Evolutionary conservation across 2,797 vertebrate genomes (phyloP), one percentile per base, ranked within the genome.

Genomic region (Dipus sagitta): DNA sequence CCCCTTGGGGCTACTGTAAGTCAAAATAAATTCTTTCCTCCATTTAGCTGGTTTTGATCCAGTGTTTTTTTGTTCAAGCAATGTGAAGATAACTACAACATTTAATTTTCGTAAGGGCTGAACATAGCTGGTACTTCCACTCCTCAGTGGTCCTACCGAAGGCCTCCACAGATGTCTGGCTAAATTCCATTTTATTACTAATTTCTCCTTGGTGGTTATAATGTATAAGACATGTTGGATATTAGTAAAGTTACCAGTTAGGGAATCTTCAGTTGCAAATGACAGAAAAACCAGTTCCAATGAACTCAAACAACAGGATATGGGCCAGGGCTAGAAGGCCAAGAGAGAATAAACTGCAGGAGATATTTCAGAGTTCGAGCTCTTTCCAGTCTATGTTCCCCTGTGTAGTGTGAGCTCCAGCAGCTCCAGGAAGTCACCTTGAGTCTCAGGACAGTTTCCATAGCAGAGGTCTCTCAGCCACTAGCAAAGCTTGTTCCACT

Each of bases 91-190:
- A 58, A 17, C 54, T 58, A 58, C 54, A 58, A 58, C 42, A 81
- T 24, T 60, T n/a, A 26, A 0, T 3, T 47, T 21, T 28, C 20
- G 4, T 2, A 1, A 3, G 3, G 30, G 2, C 20, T 18, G 6
- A 42, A 15, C 65, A 92, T 30, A 58, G 0, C 3, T 6, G 54
- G n/a, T 42, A 4, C 24, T 71, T 30, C 74, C 38, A 26, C 6
- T 17, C 20, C 20, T 6, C 3, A 64, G n/a, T 12, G 4, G 28
- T 20, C 38, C 76, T 32, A 13, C 64, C 58, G 23, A 52, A 82
- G 21, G 10, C 52, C 79, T 38, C 68, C 65, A 38, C 1, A 34
- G n/a, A 15, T 54, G 23, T 34, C 78, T 71, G 75, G 62, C n/a
- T 42, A 42, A 89, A 76, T 76, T 71, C 21, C 10, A 30, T 26